phyloP scores from a whole-genome alignment of 2,888 invertebrate species.

The Xylophagus ater region DNA sequence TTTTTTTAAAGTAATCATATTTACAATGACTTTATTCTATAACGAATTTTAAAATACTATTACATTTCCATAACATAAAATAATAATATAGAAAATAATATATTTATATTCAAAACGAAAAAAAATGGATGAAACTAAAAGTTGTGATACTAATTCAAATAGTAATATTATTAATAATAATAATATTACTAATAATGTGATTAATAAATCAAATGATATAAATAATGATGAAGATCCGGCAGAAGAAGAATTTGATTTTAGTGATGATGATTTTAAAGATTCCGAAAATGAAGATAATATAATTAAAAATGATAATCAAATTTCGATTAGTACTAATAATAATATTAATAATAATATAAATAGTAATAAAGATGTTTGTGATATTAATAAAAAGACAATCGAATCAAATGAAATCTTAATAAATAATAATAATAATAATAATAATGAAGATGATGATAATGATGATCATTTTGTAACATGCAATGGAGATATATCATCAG shows the following conservation, averaged over 20 bases:
- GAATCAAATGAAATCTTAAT: background rate
- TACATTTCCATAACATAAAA: too few species aligned
- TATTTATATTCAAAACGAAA: too few species aligned
- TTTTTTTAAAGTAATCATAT: too few species aligned
- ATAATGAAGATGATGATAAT: constrained; percentile 15
- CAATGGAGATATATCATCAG: background rate
- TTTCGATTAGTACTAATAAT: background rate
- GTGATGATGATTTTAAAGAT: constrained; percentile 27
- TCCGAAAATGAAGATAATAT: constrained; percentile 18
- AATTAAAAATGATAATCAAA: background rate
- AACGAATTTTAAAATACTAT: too few species aligned
- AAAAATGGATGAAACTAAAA: too few species aligned
- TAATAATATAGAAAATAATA: too few species aligned
- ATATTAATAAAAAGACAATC: background rate
- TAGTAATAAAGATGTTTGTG: background rate
- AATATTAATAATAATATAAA: background rate
- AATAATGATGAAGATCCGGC: constrained; percentile 27
- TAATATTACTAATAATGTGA: constrained; percentile 14
- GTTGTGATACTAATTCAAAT: background rate
- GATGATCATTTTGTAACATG: background rate
- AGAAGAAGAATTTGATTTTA: constrained; percentile 31
- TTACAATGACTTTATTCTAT: too few species aligned
- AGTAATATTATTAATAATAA: constrained; percentile 2
- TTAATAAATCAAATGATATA: constrained; percentile 7
- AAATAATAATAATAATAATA: constrained; percentile 10